Conservation (phyloP, 2,113 vertebrate species). For the Zosterops japonicus region DNA sequence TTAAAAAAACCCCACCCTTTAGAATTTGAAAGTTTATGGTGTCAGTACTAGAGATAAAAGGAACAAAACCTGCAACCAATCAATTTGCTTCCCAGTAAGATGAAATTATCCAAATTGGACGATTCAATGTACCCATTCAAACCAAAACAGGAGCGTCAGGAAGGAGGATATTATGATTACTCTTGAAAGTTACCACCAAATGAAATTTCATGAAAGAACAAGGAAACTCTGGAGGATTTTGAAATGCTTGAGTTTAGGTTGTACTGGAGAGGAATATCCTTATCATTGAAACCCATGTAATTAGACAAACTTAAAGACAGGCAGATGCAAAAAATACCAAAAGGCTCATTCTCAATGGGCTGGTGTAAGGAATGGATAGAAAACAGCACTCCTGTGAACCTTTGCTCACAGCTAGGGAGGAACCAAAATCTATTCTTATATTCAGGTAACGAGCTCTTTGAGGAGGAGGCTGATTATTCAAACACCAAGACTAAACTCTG, state of each 20-base stretch:
- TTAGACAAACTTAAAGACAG: neutral
- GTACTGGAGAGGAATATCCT: neutral
- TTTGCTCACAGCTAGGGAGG: neutral
- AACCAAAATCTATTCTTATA: neutral
- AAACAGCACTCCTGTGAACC: neutral
- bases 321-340: neutral
- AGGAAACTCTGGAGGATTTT: neutral
- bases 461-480: neutral
- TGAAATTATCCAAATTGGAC: neutral
- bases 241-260: neutral
- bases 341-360: neutral
- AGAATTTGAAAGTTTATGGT: rapidly evolving
- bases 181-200: neutral
- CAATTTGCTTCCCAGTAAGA: neutral
- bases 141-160: neutral
- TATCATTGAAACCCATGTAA: neutral
- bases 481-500: neutral
- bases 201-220: neutral
- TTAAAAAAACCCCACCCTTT: neutral
- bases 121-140: neutral
- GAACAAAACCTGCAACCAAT: neutral
- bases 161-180: neutral
- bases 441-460: neutral
- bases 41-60: neutral
- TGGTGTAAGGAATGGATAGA: neutral